Percentiles rank a stretch among this genome's conserved stretches.
These are phyloP conservation scores for Numida meleagris DNA, from an alignment of 2,113 vertebrate genomes.

Conservation along the genomic window DNA sequence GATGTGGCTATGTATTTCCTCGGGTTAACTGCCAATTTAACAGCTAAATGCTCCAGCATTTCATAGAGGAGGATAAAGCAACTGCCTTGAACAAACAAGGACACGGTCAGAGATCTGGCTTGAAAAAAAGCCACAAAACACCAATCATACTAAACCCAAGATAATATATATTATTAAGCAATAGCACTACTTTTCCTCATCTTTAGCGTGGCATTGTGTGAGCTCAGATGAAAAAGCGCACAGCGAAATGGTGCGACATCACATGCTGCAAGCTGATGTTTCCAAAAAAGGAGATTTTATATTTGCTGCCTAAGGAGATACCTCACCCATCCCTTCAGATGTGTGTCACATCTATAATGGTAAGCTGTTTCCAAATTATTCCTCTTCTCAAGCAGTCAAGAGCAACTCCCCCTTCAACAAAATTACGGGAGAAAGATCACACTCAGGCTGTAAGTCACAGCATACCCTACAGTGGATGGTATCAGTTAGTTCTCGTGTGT, in stretches of 20 bases:
- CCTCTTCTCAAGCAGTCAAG: not conserved
- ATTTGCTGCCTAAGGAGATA: not conserved
- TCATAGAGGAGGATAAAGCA: not conserved
- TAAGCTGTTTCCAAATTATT: not conserved
- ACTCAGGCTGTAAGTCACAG: not conserved
- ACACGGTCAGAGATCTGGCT: not conserved
- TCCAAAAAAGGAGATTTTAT: not conserved
- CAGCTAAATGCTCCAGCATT: not conserved
- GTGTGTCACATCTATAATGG: not conserved
- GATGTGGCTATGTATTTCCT: not conserved
- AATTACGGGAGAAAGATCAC: not conserved
- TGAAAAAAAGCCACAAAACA: not conserved
- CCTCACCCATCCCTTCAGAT: not conserved
- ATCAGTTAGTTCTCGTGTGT: fast-evolving
- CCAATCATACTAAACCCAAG: not conserved
- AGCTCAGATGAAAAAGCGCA: not conserved
- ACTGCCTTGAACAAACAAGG: not conserved
- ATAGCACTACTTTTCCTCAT: fast-evolving
- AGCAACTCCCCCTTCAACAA: not conserved
- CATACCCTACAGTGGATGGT: fast-evolving
- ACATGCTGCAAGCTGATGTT: not conserved
- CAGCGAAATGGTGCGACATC: not conserved
- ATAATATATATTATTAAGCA: not conserved
- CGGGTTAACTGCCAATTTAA: not conserved
- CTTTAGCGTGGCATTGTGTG: not conserved